A percentile compares a stretch with the other conserved stretches of the same genome.
Conservation (phyloP, 2,113 vertebrate genomes). For the Lanius collurio region DNA sequence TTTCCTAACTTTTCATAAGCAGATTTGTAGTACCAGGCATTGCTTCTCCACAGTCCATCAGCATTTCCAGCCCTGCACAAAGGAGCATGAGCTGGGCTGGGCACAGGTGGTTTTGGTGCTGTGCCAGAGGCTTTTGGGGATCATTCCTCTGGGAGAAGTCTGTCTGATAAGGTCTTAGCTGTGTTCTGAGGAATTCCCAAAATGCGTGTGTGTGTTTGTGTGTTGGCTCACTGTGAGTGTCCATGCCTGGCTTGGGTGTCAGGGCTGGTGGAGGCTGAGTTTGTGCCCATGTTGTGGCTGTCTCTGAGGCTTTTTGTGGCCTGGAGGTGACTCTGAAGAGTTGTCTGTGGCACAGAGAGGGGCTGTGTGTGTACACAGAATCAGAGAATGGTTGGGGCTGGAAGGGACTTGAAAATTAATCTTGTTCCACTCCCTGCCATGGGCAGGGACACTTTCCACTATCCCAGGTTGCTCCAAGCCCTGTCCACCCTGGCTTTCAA, state of each 20-base stretch:
- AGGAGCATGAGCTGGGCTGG: not conserved
- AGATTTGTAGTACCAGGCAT: not conserved
- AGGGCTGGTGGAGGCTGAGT: not conserved
- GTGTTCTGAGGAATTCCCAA: not conserved
- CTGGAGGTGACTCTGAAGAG: not conserved
- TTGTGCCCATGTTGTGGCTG: not conserved
- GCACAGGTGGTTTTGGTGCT: accelerated
- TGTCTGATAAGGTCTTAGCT: not conserved
- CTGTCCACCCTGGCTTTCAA: too few species aligned
- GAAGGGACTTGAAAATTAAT: too few species aligned
- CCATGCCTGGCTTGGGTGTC: not conserved
- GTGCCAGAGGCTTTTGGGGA: not conserved
- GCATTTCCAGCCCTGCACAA: not conserved
- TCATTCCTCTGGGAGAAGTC: not conserved
- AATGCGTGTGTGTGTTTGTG: not conserved
- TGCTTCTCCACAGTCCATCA: not conserved
- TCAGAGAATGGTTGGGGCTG: too few species aligned
- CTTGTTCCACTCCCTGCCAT: too few species aligned
- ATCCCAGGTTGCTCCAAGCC: too few species aligned
- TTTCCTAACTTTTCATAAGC: not conserved
- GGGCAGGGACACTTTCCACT: too few species aligned
- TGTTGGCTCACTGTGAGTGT: not conserved
- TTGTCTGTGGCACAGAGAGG: not conserved
- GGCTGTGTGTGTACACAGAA: not conserved
- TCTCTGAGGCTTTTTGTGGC: not conserved